phyloP scores from a whole-genome alignment of 53 echinoderm and acorn worm genomes.

The Hippasteria phrygiana region DNA sequence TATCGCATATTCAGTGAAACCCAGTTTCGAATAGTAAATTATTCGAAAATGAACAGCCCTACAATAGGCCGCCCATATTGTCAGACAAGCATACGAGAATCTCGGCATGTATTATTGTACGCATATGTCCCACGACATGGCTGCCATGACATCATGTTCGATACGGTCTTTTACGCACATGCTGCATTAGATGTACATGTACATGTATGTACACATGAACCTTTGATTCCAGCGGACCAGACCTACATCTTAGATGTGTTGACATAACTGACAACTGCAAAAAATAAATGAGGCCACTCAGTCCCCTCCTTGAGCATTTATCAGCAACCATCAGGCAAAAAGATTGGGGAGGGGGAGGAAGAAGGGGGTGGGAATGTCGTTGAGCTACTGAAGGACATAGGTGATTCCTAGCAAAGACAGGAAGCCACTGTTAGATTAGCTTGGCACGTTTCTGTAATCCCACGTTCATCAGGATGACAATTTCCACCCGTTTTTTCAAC shows the following conservation, averaged over 20 bases:
- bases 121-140: no score
- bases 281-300: neutral
- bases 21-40: no score
- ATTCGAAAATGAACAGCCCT: no score
- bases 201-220: neutral
- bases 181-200: neutral
- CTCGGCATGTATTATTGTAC: no score
- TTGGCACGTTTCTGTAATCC: slow-evolving; percentile 10
- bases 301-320: slow-evolving; percentile 26
- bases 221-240: neutral
- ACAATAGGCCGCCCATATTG: no score
- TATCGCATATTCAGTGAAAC: no score
- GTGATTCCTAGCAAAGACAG: neutral
- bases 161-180: no score
- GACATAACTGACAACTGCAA: slow-evolving; percentile 25
- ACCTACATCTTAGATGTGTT: slow-evolving; percentile 16
- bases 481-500: no score
- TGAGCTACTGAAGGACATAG: neutral
- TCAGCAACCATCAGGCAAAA: neutral
- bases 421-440: slow-evolving; percentile 8
- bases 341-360: neutral
- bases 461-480: no score
- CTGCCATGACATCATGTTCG: no score
- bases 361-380: no score
- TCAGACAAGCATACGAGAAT: no score